These are phyloP conservation scores for Cebus imitator DNA, from an alignment of 2,113 vertebrate genomes.

Conservation along the genomic window DNA sequence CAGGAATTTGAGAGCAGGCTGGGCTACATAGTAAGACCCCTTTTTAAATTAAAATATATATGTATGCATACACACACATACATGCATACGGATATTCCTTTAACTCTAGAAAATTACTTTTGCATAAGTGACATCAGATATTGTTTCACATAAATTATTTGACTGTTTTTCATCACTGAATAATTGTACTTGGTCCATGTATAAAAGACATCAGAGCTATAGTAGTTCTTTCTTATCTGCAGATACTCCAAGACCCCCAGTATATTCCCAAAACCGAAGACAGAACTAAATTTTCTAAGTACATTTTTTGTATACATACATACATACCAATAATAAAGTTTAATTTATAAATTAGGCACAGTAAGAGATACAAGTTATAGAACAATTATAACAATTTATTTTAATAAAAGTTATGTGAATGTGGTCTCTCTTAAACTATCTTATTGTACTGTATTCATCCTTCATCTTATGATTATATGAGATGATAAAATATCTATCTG, in stretches of 20 bases:
- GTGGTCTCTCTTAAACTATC: not conserved
- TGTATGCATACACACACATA: not conserved
- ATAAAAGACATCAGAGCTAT: not conserved
- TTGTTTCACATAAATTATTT: not conserved
- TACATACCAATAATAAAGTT: not conserved
- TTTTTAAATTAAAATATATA: too few relatives aligned
- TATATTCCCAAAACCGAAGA: not conserved
- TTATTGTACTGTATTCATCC: not conserved
- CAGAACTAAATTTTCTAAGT: not conserved
- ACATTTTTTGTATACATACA: not conserved
- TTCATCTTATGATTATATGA: not conserved
- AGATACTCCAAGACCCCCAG: not conserved
- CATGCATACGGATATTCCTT: too few relatives aligned
- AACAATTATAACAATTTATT: not conserved
- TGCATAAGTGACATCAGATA: not conserved
- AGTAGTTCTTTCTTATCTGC: too few relatives aligned
- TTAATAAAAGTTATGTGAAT: not conserved
- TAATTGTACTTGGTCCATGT: not conserved
- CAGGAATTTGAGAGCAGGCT: too few relatives aligned
- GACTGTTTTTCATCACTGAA: not conserved
- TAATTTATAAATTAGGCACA: too few relatives aligned
- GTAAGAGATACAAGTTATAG: too few relatives aligned
- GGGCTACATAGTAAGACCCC: too few relatives aligned
- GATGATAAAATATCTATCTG: not conserved
- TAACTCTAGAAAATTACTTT: not conserved